Percentiles rank a stretch among this genome's conserved stretches.
Conservation (phyloP, 2,888 invertebrate species). For the Rosalia funebris region DNA sequence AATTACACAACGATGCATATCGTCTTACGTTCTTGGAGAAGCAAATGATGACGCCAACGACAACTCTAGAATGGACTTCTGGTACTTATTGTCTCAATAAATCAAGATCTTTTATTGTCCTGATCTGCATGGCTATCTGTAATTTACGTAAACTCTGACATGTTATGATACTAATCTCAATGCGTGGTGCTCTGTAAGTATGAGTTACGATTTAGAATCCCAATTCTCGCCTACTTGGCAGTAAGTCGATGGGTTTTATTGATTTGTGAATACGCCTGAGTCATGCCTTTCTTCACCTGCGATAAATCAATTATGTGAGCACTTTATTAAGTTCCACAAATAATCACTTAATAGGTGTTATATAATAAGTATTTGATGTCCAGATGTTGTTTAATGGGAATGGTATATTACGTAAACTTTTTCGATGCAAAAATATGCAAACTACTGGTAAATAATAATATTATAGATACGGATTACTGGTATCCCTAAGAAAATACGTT, state of each 20-base stretch:
- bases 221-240: constrained; percentile 7
- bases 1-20: background rate
- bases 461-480: too few relatives aligned
- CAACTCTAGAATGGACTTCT: too few relatives aligned
- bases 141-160: constrained; percentile 9
- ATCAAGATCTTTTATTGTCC: constrained; percentile 17
- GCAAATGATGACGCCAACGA: background rate
- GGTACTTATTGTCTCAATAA: constrained; percentile 13
- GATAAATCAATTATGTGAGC: too few relatives aligned
- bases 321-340: too few relatives aligned
- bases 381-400: too few relatives aligned
- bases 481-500: too few relatives aligned
- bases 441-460: too few relatives aligned
- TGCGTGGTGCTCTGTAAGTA: constrained; percentile 23
- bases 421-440: too few relatives aligned
- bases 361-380: too few relatives aligned
- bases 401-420: too few relatives aligned
- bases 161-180: constrained; percentile 15
- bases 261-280: constrained; percentile 3
- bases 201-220: constrained; percentile 7
- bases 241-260: constrained; percentile 16
- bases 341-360: too few relatives aligned
- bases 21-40: background rate
- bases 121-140: constrained; percentile 16
- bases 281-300: background rate